These are phyloP conservation scores for Poecilia latipinna DNA, from an alignment of 2,113 vertebrate species.

Conservation along the genomic window DNA sequence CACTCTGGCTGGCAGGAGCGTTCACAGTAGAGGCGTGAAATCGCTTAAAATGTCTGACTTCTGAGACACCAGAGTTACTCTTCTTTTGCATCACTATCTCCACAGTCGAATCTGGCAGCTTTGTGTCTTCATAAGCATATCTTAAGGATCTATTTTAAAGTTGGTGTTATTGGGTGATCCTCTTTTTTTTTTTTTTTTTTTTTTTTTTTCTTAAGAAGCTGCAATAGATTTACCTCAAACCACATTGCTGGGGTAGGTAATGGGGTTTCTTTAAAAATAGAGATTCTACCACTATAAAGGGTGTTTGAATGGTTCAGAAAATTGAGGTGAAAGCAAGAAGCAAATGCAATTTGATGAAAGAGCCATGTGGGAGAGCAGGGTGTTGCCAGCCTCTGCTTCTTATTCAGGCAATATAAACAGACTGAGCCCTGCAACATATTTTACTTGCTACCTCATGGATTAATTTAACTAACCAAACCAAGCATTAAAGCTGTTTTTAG, in stretches of 20 bases:
- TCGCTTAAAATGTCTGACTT: constrained; percentile 45
- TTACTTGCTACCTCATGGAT: background rate
- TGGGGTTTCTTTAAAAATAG: constrained; percentile 20
- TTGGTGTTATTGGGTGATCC: constrained; percentile 40
- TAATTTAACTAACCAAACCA: background rate
- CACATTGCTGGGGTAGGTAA: constrained; percentile 22
- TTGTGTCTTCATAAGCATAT: constrained; percentile 46
- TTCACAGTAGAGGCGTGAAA: constrained; percentile 50
- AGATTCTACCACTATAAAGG: constrained; percentile 3
- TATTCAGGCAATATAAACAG: background rate
- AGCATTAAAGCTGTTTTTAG: background rate
- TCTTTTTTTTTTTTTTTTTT: constrained; percentile 1
- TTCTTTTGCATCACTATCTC: constrained; percentile 32
- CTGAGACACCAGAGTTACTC: constrained; percentile 18
- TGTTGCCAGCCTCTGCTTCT: background rate
- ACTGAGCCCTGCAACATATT: background rate
- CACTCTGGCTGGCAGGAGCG: constrained; percentile 21
- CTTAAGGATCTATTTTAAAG: constrained; percentile 58
- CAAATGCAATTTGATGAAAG: constrained; percentile 14
- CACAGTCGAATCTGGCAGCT: constrained; percentile 20
- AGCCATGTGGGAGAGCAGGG: background rate
- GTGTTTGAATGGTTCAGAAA: constrained; percentile 42
- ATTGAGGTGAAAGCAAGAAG: constrained; percentile 14
- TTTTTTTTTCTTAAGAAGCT: constrained; percentile 29
- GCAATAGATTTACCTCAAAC: constrained; percentile 43